Percentiles rank a stretch among this genome's conserved stretches.
These are phyloP conservation scores for Gastrophysa polygoni DNA, from an alignment of 2,888 invertebrate species.

Conservation along the genomic window DNA sequence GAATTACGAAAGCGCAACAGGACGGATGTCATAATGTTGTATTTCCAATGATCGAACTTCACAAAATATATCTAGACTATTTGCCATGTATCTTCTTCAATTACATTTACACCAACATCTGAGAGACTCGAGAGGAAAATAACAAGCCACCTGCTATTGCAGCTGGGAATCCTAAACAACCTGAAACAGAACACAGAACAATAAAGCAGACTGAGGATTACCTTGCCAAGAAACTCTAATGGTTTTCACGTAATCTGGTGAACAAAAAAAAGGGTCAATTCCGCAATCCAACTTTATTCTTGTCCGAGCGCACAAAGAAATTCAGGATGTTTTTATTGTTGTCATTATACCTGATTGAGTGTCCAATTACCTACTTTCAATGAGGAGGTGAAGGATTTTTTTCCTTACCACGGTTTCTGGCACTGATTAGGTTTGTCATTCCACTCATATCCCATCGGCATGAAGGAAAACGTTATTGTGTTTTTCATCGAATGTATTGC, in stretches of 20 bases:
- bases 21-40: too few species aligned
- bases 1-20: too few species aligned
- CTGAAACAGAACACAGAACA: slow-evolving; percentile 17
- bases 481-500: too few species aligned
- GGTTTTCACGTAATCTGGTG: slow-evolving; percentile 18
- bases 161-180: slow-evolving; percentile 10
- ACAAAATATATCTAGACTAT: too few species aligned
- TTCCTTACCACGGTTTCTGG: too few species aligned
- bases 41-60: too few species aligned
- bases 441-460: too few species aligned
- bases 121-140: background rate
- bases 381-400: background rate
- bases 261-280: slow-evolving; percentile 21
- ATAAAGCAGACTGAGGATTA: slow-evolving; percentile 23
- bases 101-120: background rate
- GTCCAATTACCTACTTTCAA: background rate
- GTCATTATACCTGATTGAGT: background rate
- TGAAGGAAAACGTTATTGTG: too few species aligned
- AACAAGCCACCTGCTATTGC: background rate
- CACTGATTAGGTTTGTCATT: too few species aligned
- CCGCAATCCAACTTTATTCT: slow-evolving; percentile 14
- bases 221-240: slow-evolving; percentile 19
- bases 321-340: background rate
- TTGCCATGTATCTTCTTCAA: background rate
- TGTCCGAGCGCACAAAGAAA: slow-evolving; percentile 9